Evolutionary conservation across 2,888 invertebrate species (phyloP).

Genomic region (Achlya flavicornis): DNA sequence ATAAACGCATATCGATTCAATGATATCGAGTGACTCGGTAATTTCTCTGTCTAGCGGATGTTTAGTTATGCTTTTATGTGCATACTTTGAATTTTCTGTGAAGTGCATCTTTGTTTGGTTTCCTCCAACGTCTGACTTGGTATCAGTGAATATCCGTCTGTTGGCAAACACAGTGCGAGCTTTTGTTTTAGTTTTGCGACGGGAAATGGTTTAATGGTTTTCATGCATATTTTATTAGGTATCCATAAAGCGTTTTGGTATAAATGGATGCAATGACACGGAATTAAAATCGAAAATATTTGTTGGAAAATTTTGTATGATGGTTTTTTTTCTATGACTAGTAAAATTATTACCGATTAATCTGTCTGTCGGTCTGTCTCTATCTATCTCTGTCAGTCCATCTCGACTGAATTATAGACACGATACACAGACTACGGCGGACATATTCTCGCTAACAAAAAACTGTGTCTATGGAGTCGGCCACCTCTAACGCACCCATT

Average conservation of each 20-base stretch:
- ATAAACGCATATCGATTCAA: background rate
- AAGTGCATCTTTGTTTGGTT: constrained; percentile 49
- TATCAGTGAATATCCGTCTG: constrained; percentile 22
- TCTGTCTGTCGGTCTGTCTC: no score
- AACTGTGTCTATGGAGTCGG: no score
- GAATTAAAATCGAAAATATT: no score
- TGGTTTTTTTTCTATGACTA: no score
- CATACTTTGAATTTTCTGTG: constrained; percentile 33
- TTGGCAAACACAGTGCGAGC: constrained; percentile 23
- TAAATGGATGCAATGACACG: no score
- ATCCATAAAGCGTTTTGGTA: background rate
- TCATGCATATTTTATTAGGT: background rate
- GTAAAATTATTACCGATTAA: no score
- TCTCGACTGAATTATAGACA: no score
- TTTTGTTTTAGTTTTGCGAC: constrained; percentile 26
- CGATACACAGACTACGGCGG: no score
- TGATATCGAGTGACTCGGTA: constrained; percentile 7
- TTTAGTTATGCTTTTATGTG: constrained; percentile 26
- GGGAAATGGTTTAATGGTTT: background rate
- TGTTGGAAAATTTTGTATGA: no score
- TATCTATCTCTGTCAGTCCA: no score
- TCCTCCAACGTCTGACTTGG: constrained; percentile 33
- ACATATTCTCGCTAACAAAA: no score
- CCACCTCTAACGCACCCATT: no score
- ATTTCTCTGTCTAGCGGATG: constrained; percentile 31